phyloP scores from a whole-genome alignment of 1,140 invertebrate genomes.

The Phthorimaea operculella region DNA sequence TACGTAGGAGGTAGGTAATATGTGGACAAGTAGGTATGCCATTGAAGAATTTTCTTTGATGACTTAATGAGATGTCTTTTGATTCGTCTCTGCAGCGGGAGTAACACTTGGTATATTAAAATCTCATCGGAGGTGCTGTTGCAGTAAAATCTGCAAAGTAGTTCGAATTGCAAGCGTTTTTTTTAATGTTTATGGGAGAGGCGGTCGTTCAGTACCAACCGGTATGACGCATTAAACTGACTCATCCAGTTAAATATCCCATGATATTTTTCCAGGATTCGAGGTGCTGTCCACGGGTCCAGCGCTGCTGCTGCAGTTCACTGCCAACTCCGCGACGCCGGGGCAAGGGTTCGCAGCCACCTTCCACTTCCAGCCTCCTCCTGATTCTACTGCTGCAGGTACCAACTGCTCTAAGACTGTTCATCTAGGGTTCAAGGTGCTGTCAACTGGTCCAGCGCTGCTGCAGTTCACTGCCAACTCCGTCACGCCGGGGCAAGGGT shows the following conservation, averaged over 20 bases:
- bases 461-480: conserved; percentile 86
- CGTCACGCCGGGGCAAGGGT: conserved; percentile 82
- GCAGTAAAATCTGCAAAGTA: too few relatives aligned
- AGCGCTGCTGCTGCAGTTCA: conserved; percentile 82
- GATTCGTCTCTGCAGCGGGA: too few relatives aligned
- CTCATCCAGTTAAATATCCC: background rate
- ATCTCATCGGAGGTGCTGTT: too few relatives aligned
- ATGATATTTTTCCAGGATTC: conserved; percentile 34
- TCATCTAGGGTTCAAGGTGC: conserved; percentile 72
- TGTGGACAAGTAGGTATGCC: too few relatives aligned
- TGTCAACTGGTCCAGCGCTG: conserved; percentile 82
- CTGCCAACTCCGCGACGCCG: conserved; percentile 81
- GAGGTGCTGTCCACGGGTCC: conserved; percentile 84
- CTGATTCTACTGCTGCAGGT: conserved; percentile 68
- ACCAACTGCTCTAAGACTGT: background rate
- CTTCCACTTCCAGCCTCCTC: conserved; percentile 78
- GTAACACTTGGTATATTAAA: too few relatives aligned
- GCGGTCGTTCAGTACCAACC: too few relatives aligned
- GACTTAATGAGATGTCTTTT: too few relatives aligned
- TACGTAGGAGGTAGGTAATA: too few relatives aligned
- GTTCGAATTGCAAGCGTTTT: too few relatives aligned
- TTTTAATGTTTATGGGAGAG: too few relatives aligned
- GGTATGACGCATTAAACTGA: background rate
- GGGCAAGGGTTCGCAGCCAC: conserved; percentile 86
- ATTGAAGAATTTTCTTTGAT: too few relatives aligned